Percentiles rank a stretch among this genome's conserved stretches.
Conservation (phyloP, 2,797 vertebrate species). For the Chaenodraco wilsoni region DNA sequence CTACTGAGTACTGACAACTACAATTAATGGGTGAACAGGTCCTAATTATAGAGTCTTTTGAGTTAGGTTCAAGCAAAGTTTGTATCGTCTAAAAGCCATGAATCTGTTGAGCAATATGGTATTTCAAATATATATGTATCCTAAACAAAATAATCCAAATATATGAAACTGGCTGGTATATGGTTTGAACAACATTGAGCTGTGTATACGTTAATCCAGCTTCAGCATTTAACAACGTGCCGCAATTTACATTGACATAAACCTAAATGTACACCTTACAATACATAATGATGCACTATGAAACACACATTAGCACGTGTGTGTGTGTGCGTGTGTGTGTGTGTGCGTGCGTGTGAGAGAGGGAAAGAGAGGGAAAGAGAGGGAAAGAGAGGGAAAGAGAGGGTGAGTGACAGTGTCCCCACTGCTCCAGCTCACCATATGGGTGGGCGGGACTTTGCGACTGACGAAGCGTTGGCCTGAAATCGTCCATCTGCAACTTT, state of each 20-base stretch:
- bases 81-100: neutral
- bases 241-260: neutral
- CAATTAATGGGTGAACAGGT: neutral
- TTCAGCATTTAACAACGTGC: neutral
- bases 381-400: neutral
- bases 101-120: neutral
- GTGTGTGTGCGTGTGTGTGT: conserved; percentile 27
- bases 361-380: too few species aligned
- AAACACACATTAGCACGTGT: neutral
- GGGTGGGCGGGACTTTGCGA: conserved; percentile 89
- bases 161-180: neutral
- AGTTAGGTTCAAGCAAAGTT: neutral
- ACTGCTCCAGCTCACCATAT: conserved; percentile 89
- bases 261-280: conserved; percentile 5
- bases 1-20: neutral
- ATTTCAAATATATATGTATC: too few species aligned
- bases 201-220: neutral
- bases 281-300: neutral
- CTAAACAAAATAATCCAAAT: neutral
- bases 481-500: conserved; percentile 97
- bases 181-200: neutral
- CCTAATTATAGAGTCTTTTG: neutral
- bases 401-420: conserved; percentile 76
- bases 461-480: conserved; percentile 92
- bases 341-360: conserved; percentile 3